These are phyloP conservation scores for Drosophila putrida DNA, from an alignment of 2,888 invertebrate species.

Conservation along the genomic window DNA sequence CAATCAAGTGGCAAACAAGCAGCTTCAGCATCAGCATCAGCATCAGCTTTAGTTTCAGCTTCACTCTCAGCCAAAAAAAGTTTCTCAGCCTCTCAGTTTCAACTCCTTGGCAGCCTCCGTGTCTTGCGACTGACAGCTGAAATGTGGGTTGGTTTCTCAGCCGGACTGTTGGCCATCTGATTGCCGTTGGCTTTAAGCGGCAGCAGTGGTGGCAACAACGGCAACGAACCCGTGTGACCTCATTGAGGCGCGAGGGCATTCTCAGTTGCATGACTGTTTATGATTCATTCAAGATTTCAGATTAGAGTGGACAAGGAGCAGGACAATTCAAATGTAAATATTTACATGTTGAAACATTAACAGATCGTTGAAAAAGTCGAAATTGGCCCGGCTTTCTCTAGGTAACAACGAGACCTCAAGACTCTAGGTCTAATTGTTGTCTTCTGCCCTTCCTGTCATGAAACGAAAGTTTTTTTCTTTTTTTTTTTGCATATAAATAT, in stretches of 20 bases:
- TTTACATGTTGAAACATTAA: conserved; percentile 12
- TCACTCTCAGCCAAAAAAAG: conserved; percentile 32
- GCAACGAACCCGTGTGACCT: conserved; percentile 74
- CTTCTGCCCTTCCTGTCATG: conserved; percentile 49
- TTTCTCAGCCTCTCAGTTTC: conserved; percentile 37
- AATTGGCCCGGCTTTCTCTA: conserved; percentile 49
- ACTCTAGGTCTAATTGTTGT: conserved; percentile 30
- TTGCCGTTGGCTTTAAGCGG: conserved; percentile 7
- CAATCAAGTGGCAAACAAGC: conserved; percentile 76
- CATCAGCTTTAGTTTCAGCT: conserved; percentile 22
- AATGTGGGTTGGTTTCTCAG: conserved; percentile 67
- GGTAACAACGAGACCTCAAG: conserved; percentile 10
- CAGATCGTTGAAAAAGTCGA: conserved; percentile 4
- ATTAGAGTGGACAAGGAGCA: conserved; percentile 10
- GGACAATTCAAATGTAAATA: conserved; percentile 15
- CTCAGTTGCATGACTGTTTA: conserved; percentile 18
- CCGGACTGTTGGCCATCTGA: conserved; percentile 31
- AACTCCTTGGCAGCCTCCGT: conserved; percentile 43
- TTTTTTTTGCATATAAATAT: conserved; percentile 52
- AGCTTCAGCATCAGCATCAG: conserved; percentile 31
- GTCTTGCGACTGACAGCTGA: conserved; percentile 62
- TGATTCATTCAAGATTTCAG: conserved; percentile 40
- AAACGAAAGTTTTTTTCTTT: conserved; percentile 48
- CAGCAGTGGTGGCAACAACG: conserved; percentile 21
- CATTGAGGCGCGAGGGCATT: conserved; percentile 49